These are phyloP conservation scores for Mylabris phalerata DNA, from an alignment of 1,140 invertebrate genomes.

Conservation along the genomic window DNA sequence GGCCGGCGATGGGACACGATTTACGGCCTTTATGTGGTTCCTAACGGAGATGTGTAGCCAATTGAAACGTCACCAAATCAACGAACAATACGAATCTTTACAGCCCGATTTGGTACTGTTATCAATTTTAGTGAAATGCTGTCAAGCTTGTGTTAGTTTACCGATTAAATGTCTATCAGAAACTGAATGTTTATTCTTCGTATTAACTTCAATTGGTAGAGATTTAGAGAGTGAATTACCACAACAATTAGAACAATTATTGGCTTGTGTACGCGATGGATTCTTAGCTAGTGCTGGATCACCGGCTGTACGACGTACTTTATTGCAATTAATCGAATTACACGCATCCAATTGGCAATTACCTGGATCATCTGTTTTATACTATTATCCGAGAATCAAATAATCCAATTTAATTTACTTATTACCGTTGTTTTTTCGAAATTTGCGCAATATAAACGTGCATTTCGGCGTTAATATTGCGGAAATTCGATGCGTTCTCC, in stretches of 20 bases:
- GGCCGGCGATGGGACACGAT: conserved; percentile 54
- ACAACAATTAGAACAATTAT: conserved; percentile 65
- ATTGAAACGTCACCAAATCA: conserved; percentile 66
- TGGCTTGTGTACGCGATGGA: conserved; percentile 73
- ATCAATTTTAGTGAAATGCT: conserved; percentile 75
- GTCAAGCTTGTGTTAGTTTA: conserved; percentile 71
- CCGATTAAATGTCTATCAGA: conserved; percentile 71
- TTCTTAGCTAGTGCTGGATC: conserved; percentile 64
- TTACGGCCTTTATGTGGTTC: conserved; percentile 80
- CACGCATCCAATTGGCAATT: conserved; percentile 84
- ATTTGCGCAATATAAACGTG: too few relatives aligned
- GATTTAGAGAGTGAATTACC: conserved; percentile 78
- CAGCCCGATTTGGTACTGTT: conserved; percentile 67
- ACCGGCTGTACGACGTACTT: conserved; percentile 65
- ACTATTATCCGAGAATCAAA: conserved; percentile 74
- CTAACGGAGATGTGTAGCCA: conserved; percentile 84
- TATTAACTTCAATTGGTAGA: conserved; percentile 76
- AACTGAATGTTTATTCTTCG: conserved; percentile 80
- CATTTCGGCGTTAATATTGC: too few relatives aligned
- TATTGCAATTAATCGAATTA: conserved; percentile 81
- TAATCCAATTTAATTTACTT: conserved; percentile 20
- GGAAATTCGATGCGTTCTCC: too few relatives aligned
- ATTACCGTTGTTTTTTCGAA: too few relatives aligned
- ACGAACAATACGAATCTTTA: conserved; percentile 58
- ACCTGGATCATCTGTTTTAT: conserved; percentile 77